Conservation (phyloP, 2,888 invertebrate species). For the Apodemia hepburni region DNA sequence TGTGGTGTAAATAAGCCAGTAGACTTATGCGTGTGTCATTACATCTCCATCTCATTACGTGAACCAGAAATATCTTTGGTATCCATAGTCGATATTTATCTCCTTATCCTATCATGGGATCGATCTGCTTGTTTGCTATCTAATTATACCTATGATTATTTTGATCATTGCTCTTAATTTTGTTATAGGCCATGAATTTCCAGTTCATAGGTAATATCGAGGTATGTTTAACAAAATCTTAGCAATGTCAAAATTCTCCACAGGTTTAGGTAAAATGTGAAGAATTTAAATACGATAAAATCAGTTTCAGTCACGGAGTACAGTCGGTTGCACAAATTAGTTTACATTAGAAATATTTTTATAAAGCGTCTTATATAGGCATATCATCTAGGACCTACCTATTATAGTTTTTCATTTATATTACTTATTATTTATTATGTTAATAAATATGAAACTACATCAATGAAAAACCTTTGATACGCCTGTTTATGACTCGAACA, state of each 20-base stretch:
- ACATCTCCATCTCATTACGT: background rate
- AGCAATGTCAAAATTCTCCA: slow-evolving; percentile 10
- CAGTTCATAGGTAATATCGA: background rate
- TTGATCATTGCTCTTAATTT: background rate
- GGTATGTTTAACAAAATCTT: slow-evolving; percentile 15
- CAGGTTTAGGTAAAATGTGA: background rate
- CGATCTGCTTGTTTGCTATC: background rate
- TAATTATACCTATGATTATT: background rate
- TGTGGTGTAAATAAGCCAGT: background rate
- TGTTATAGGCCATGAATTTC: background rate
- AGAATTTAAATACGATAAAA: slow-evolving; percentile 15
- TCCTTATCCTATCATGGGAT: slow-evolving; percentile 19
- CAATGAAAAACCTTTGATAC: too few species aligned
- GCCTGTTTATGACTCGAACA: too few species aligned
- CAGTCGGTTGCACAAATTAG: background rate
- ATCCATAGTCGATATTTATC: background rate
- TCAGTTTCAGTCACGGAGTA: slow-evolving; percentile 14
- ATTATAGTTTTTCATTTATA: too few species aligned
- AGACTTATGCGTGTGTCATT: background rate
- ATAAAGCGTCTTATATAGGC: too few species aligned
- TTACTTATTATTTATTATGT: too few species aligned
- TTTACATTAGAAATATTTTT: background rate
- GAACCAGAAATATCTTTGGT: background rate
- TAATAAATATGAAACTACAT: too few species aligned
- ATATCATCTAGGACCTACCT: too few species aligned